A percentile compares a stretch with the other conserved stretches of the same genome.
These are phyloP conservation scores for Mesocentrotus franciscanus DNA, from an alignment of 53 echinoderm and acorn worm species.

Conservation along the genomic window DNA sequence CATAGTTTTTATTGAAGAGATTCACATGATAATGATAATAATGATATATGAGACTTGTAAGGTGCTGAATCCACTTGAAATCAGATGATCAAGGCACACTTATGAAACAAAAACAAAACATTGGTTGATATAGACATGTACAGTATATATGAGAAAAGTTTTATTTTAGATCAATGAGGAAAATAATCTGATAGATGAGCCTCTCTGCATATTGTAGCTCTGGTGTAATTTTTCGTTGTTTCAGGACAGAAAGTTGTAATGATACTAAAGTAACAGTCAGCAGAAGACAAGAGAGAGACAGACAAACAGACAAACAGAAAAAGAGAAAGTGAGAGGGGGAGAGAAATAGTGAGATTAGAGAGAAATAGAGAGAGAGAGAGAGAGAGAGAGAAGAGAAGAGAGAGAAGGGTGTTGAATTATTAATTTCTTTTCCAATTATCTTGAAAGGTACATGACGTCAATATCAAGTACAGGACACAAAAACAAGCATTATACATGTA, in stretches of 20 bases:
- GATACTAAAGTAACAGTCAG: background rate
- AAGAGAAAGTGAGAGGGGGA: background rate
- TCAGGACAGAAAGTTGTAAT: background rate
- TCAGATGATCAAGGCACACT: too few species aligned
- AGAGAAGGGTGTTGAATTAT: background rate
- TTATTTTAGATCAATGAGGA: too few species aligned
- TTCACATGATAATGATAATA: background rate
- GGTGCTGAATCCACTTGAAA: too few species aligned
- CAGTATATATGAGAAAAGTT: too few species aligned
- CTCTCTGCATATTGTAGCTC: too few species aligned
- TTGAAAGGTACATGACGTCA: background rate
- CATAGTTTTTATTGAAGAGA: background rate
- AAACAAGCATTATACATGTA: background rate
- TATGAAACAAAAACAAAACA: too few species aligned
- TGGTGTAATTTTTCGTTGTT: too few species aligned
- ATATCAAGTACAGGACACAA: background rate
- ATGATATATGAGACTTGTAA: too few species aligned
- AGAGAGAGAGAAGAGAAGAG: background rate
- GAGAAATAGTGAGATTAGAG: too few species aligned
- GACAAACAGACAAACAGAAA: background rate
- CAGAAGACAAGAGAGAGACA: background rate
- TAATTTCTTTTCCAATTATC: background rate
- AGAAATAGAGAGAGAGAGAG: background rate
- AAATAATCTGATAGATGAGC: too few species aligned
- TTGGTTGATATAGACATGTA: too few species aligned